phyloP scores from a whole-genome alignment of 2,888 invertebrate species.

The Leptodirus hochenwartii region DNA sequence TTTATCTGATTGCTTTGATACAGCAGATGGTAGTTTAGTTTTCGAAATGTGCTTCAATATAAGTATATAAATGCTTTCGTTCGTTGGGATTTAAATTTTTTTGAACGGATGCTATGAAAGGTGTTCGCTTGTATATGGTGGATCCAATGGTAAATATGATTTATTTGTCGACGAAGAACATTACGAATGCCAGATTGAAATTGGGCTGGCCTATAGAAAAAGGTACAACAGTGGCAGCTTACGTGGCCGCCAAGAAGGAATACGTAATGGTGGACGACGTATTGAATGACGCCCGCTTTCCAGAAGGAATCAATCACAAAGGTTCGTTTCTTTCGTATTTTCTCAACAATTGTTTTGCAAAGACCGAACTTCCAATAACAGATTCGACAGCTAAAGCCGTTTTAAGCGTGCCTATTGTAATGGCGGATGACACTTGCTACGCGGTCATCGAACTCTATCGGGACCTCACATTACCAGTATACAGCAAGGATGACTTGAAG shows the following conservation, averaged over 20 bases:
- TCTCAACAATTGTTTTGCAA: too few species aligned
- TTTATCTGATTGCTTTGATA: too few species aligned
- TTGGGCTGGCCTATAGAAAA: constrained; percentile 38
- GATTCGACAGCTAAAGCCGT: too few species aligned
- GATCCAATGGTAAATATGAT: constrained; percentile 34
- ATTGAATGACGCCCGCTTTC: constrained; percentile 34
- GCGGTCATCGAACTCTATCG: constrained; percentile 39
- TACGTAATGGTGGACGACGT: constrained; percentile 35
- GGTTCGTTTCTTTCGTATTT: too few species aligned
- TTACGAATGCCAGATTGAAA: constrained; percentile 31
- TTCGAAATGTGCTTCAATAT: too few species aligned
- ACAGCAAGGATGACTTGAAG: constrained; percentile 22
- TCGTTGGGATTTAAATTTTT: background rate
- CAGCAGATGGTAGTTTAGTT: too few species aligned
- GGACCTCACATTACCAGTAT: constrained; percentile 21
- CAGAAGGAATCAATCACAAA: constrained; percentile 31
- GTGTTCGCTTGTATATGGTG: constrained; percentile 37
- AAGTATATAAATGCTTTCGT: too few species aligned
- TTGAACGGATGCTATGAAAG: too few species aligned
- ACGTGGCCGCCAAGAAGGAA: constrained; percentile 36
- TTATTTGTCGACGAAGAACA: constrained; percentile 31
- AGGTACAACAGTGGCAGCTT: constrained; percentile 35
- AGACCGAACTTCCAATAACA: too few species aligned
- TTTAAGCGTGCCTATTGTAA: constrained; percentile 38
- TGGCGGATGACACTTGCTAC: constrained; percentile 36